These are phyloP conservation scores for Grallaria varia DNA, from an alignment of 2,113 vertebrate genomes.

Conservation along the genomic window DNA sequence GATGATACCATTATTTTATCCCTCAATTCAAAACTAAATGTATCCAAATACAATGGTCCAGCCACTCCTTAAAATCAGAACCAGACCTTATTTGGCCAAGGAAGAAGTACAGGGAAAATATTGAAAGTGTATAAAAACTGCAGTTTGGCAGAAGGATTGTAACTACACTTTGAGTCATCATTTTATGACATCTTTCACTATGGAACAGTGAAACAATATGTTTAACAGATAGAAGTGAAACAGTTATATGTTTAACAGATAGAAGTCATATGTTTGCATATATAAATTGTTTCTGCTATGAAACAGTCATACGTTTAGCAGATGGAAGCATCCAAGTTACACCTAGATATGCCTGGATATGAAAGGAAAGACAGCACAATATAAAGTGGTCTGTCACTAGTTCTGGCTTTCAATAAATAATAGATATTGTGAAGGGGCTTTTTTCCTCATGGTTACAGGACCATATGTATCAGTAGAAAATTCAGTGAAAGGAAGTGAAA, in stretches of 20 bases:
- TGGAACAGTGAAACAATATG: background rate
- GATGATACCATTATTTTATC: background rate
- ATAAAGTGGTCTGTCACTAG: background rate
- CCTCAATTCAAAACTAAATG: background rate
- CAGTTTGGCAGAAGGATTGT: fast-evolving
- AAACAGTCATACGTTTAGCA: background rate
- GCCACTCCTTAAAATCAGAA: background rate
- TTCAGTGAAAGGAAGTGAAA: background rate
- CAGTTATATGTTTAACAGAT: no score
- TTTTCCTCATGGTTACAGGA: background rate
- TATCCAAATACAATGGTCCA: background rate
- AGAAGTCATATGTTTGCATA: background rate
- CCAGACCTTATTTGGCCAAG: background rate
- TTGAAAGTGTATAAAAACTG: background rate
- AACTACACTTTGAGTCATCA: background rate
- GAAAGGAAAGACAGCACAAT: background rate
- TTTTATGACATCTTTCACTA: background rate
- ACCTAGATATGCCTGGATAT: background rate
- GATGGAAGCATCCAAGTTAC: background rate
- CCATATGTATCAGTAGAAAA: background rate
- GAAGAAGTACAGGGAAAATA: background rate
- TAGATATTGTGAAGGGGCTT: background rate
- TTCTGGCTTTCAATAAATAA: background rate
- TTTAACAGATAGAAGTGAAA: background rate
- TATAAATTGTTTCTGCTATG: background rate